Evolutionary conservation across 2,113 vertebrate species (phyloP).

Genomic region (Archilochus colubris): DNA sequence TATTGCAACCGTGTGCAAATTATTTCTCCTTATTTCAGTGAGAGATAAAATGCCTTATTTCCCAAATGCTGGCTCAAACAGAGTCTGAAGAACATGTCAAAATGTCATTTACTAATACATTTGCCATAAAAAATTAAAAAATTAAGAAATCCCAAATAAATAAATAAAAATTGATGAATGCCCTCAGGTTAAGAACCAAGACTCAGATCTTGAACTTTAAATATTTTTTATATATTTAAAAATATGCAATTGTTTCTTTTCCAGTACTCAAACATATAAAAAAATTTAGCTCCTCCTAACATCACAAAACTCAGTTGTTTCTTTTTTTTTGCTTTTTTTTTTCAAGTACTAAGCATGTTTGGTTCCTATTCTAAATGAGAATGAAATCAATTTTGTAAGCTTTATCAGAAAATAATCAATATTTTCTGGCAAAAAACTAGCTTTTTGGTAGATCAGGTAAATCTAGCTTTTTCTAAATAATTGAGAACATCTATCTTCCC

Average conservation of each 20-base stretch:
- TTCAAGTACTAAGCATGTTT: not conserved
- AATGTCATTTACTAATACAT: not conserved
- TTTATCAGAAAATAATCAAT: not conserved
- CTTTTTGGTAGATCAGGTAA: not conserved
- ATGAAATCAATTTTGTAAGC: not conserved
- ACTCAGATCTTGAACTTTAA: not conserved
- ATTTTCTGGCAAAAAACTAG: not conserved
- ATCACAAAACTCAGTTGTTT: not conserved
- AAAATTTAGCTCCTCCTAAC: not conserved
- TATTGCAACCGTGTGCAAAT: not conserved
- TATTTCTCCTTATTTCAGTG: not conserved
- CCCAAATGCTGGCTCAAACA: not conserved
- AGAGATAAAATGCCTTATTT: not conserved
- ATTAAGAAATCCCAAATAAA: not conserved
- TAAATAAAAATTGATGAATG: not conserved
- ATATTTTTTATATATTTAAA: not conserved
- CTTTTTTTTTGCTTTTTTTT: not conserved
- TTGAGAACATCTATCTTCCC: not conserved
- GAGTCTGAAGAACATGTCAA: not conserved
- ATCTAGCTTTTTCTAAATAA: not conserved
- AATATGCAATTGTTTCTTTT: rapidly evolving
- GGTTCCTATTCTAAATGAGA: not conserved
- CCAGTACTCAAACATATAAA: not conserved
- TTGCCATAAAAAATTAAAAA: not conserved
- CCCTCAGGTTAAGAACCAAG: not conserved